Percentiles rank a stretch among this genome's conserved stretches.
Evolutionary conservation across 2,888 invertebrate genomes (phyloP).

Genomic region (Drepana falcataria): DNA sequence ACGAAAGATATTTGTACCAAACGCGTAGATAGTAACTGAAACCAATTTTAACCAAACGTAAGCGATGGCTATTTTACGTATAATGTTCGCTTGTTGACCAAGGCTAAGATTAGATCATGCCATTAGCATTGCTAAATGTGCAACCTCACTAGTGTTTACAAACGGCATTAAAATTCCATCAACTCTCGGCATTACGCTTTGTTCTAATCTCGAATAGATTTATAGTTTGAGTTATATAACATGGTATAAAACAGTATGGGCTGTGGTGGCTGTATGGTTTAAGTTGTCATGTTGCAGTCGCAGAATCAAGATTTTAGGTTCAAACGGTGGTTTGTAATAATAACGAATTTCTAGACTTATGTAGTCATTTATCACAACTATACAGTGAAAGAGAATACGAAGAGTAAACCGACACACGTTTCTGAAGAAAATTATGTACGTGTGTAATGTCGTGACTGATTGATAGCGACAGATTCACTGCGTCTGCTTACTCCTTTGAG

Average conservation of each 20-base stretch:
- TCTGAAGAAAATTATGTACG: too few species aligned
- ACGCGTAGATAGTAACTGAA: background rate
- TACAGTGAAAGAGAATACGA: too few species aligned
- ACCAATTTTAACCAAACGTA: background rate
- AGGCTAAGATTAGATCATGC: constrained; percentile 32
- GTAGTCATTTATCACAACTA: too few species aligned
- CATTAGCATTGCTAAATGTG: constrained; percentile 44
- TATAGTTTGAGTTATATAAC: constrained; percentile 38
- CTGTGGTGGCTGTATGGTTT: too few species aligned
- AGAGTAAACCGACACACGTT: too few species aligned
- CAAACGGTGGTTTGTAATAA: too few species aligned
- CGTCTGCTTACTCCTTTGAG: too few species aligned
- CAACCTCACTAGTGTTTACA: constrained; percentile 21
- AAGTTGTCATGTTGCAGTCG: too few species aligned
- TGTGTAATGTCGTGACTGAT: too few species aligned
- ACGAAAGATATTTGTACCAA: background rate
- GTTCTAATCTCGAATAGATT: constrained; percentile 44
- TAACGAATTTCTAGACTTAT: too few species aligned
- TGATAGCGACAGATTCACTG: too few species aligned
- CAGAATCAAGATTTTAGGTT: too few species aligned
- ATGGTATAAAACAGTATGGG: constrained; percentile 3
- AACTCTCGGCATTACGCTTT: constrained; percentile 32
- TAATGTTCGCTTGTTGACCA: constrained; percentile 16
- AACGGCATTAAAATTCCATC: constrained; percentile 56
- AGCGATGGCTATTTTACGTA: background rate